Base-by-base conservation (phyloP, 2,797 vertebrate genomes). In the Syncerus caffer region DNA sequence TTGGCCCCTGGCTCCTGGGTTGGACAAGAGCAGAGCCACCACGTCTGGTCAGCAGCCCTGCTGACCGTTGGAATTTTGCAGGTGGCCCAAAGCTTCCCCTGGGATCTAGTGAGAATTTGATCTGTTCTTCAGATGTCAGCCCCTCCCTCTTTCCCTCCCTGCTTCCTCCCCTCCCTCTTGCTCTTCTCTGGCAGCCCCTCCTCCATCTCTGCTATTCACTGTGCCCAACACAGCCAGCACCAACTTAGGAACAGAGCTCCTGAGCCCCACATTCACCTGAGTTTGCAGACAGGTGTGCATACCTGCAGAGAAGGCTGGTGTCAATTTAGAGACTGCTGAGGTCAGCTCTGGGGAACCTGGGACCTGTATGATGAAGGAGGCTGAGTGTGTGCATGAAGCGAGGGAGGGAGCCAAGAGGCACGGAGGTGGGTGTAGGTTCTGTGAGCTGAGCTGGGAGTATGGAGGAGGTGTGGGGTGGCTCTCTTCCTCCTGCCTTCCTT, bases 21-120 rank as follows among this genome's bases (percentile, higher is more conserved):
- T 17, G 34, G 50, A 45, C 34, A 6, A 7, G 17, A 58, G 51
- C 34, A 16, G 9, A 13, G 90, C 29, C 0, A 8, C 19, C 21
- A 7, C 2, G 0, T 14, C 64, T 4, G 3, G 0, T 17, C 23
- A 14, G 58, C 27, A 67, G n/a, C 34, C 9, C 2, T 2, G 0
- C 13, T 15, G 27, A 14, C 45, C 9, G 0, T 10, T 31, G 8
- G 29, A 47, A 27, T 23, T 31, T 9, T 2, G n/a, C 2, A 57
- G 47, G n/a, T 0, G 21, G 3, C 9, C 51, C 19, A 12, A 23
- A n/a, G 57, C 25, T 45, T 38, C 21, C 58, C 50, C 12, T 19
- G 64, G n/a, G 27, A 27, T 6, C 2, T 1, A 15, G 29, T 21
- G 17, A 71, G 64, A 17, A 27, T 78, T 31, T 16, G 17, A 6